Evolutionary conservation across 1,140 invertebrate genomes (phyloP).

Genomic region (Musca domestica): DNA sequence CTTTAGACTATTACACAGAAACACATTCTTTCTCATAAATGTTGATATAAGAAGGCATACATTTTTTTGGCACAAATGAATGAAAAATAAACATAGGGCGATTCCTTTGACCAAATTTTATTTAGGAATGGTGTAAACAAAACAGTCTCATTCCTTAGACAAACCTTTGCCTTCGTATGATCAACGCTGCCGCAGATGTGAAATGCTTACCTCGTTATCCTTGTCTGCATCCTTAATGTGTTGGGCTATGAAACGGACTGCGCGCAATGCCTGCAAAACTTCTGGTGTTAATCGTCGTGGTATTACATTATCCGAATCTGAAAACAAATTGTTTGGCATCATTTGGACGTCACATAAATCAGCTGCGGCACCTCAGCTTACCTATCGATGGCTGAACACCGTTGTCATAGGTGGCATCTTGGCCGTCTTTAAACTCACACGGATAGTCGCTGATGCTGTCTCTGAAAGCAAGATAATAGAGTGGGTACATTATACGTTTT

Average conservation of each 20-base stretch:
- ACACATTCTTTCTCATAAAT: too few relatives aligned
- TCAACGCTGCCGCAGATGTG: too few relatives aligned
- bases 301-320: constrained; percentile 75
- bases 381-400: constrained; percentile 62
- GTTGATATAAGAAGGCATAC: too few relatives aligned
- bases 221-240: constrained; percentile 95
- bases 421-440: constrained; percentile 57
- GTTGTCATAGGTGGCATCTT: constrained; percentile 51
- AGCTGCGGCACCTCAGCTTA: constrained; percentile 37
- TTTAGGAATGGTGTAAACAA: too few relatives aligned
- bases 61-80: too few relatives aligned
- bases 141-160: too few relatives aligned
- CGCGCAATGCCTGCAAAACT: constrained; percentile 85
- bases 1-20: too few relatives aligned
- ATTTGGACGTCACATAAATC: neutral
- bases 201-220: constrained; percentile 79
- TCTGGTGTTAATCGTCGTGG: constrained; percentile 79
- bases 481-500: too few relatives aligned
- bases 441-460: constrained; percentile 61
- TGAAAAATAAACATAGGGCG: too few relatives aligned
- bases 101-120: too few relatives aligned
- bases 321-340: constrained; percentile 27
- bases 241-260: constrained; percentile 94
- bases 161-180: too few relatives aligned
- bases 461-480: constrained; percentile 34